These are phyloP conservation scores for Malacosoma neustria DNA, from an alignment of 2,888 invertebrate species.

Conservation along the genomic window DNA sequence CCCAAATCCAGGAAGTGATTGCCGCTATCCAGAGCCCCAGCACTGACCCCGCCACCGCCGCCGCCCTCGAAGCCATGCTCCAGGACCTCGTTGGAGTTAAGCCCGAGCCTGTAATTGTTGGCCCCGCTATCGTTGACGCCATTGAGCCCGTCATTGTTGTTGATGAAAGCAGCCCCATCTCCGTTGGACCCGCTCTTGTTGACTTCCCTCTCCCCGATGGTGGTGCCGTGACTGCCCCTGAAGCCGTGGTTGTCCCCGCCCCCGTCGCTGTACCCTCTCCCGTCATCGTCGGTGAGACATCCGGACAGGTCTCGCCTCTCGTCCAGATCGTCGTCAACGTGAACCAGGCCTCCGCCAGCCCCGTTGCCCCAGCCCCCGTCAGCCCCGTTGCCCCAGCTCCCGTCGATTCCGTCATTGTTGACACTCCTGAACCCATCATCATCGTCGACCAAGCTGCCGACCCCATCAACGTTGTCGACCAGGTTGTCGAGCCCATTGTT, in stretches of 20 bases:
- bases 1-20: constrained; percentile 20
- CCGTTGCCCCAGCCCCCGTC: constrained; percentile 5
- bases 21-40: constrained; percentile 19
- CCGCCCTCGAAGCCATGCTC: constrained; percentile 16
- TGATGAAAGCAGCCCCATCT: constrained; percentile 11
- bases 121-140: neutral
- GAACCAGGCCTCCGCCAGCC: constrained; percentile 5
- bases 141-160: neutral
- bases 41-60: constrained; percentile 20
- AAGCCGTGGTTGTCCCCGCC: constrained; percentile 8
- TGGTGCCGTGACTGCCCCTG: constrained; percentile 10
- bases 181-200: constrained; percentile 19
- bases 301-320: neutral
- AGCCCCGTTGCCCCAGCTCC: no score
- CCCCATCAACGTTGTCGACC: constrained; percentile 1
- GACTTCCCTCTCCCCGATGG: constrained; percentile 18
- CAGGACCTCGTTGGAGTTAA: constrained; percentile 9
- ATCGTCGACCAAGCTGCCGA: neutral
- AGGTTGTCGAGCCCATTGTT: constrained; percentile 3
- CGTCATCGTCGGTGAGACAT: neutral
- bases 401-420: constrained; percentile 2
- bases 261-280: constrained; percentile 1
- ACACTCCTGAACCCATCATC: constrained; percentile 6
- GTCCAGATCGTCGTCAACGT: constrained; percentile 10
- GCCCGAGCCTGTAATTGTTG: constrained; percentile 4